Evolutionary conservation across 2,113 vertebrate species (phyloP), one percentile per base, ranked within the genome.

Genomic region (Otis tarda): DNA sequence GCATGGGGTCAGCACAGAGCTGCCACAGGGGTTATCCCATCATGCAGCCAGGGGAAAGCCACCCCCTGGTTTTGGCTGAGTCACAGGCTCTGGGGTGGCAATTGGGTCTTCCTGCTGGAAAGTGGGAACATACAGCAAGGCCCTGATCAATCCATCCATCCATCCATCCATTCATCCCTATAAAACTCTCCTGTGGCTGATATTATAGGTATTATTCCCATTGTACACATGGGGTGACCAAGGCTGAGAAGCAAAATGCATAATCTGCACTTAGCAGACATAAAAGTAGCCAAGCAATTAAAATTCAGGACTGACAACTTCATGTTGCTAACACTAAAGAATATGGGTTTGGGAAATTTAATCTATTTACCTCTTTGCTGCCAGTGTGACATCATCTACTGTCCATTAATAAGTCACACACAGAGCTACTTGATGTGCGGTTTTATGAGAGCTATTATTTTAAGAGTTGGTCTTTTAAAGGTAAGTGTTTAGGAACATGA

Each of bases 391-490:
- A 94, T 60, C 68, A 89, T 63, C 39, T 63, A 28, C 71, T 3
- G 1, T 63, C n/a, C 59, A 59, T 90, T 90, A 80, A 22, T 55
- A 91, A 88, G 73, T 70, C 65, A 73, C 78, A 93, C 65, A 65
- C 13, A 83, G 73, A 71, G 33, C 37, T 93, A 61, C 69, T 61
- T 82, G 74, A 91, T 84, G 15, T 49, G 25, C 2, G 14, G 63
- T 69, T 95, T 90, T 85, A 91, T 65, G 53, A 79, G 30, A 69
- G 21, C n/a, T 83, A 39, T 88, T 79, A 83, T 77, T 88, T 68
- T 86, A 69, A 88, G 82, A 83, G 71, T 22, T 90, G 60, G 52
- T 87, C 25, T 43, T 89, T 83, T 96, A 76, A 94, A 94, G 52
- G 2, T 55, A 71, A 91, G 33, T 78, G 56, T 89, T 94, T 84